Base-by-base conservation (phyloP, 2,113 vertebrate genomes). In the Myanophis thanlyinensis region DNA sequence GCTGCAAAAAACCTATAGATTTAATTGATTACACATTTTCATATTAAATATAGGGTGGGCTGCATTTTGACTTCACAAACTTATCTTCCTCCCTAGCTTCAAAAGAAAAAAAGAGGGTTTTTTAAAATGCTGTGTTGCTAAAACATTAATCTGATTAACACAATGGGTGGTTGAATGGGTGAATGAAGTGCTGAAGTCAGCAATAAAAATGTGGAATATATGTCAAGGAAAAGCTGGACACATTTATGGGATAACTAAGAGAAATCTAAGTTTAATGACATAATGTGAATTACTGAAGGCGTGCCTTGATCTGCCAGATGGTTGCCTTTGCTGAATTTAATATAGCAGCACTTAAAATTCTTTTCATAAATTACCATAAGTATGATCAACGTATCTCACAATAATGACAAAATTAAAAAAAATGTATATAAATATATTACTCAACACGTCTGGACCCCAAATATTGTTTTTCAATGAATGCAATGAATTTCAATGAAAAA, bases 271-370 rank as follows among this genome's bases (percentile, higher is more conserved):
- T 91, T 87, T 93, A 91, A 87, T 91, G 73, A 35, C 56, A 93
- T 93, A 89, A 95, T 89, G 4, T 93, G 52, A 90, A 44, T 93
- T 94, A 91, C 88, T 49, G 91, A 93, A 95, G 91, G 59, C 54
- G 84, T 89, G 53, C 48, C 88, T 73, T 91, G 89, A 85, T 80
- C 62, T 94, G 49, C 48, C 13, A 40, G 80, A 59, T 80, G 4
- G 7, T 53, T 92, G 35, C 53, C 47, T 91, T 93, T 89, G 84
- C 12, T 67, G 30, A 12, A 67, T 67, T 30, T 18, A 67, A 35
- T 35, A 67, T 67, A 67, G 4, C 35, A 67, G 62, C 62, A 67
- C 30, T 67, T 67, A 93, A 88, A 89, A 84, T 47, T 30, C 8
- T 94, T 96, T 92, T 49, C 49, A 11, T 48, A 18, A 56, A 90